Base-by-base conservation (phyloP, 2,888 invertebrate genomes). In the Bellardia bayeri region DNA sequence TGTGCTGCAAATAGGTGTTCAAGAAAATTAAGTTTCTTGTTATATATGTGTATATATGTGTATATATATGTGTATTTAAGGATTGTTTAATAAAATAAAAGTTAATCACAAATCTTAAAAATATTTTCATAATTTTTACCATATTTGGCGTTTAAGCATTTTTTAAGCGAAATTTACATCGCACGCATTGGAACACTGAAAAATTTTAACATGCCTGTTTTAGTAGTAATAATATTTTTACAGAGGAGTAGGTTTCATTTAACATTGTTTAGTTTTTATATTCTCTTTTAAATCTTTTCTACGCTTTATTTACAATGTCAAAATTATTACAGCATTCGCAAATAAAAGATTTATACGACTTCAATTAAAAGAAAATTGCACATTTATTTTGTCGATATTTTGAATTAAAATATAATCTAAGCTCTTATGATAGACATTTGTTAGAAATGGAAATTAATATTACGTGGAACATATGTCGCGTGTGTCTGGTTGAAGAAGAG, bases 391-490 rank as follows among this genome's bases (percentile, higher is more conserved):
- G 37, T 37, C 37, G 5, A 37, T 37, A 37, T 37, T 37, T 37
- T 37, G 37, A 37, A 37, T 37, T 37, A 5, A 37, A 37, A 37
- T 37, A 37, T 4, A 37, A 37, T 37, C 37, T 6, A 6, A 37
- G 37, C 37, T 6, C 6, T 37, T 37, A 37, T 37, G 6, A 6
- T 37, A 37, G 37, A 37, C 37, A 37, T 4, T 37, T 37, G 5
- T 6, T 66, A 16, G 45, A 40, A 66, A 82, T 82, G 82, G 82
- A 93, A 88, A 91, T 93, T 61, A 90, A 90, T 61, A 93, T 93
- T 68, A 93, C 91, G 58, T 93, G 93, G 93, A 91, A 90, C 61
- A 89, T 93, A 79, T 93, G 93, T 61, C 90, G 93, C 0, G 90
- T 92, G 3, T 93, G 93, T 69, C 72, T 91, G 42, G 78, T 86